These are phyloP conservation scores for Dicyrtomina minuta DNA, from an alignment of 2,888 invertebrate species.

Conservation along the genomic window DNA sequence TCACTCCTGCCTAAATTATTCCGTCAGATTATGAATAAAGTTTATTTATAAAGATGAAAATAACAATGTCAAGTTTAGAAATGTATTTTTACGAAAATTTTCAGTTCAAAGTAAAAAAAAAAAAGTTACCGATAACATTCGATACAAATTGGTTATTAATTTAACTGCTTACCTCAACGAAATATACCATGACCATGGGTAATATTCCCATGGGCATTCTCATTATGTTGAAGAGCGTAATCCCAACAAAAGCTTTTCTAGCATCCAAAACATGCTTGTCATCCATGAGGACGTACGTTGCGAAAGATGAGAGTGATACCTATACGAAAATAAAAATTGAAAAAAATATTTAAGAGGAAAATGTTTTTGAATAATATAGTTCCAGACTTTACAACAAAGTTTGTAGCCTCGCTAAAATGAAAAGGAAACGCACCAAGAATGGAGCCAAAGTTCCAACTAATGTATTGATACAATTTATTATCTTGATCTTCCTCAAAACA, in stretches of 20 bases:
- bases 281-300: slow-evolving; percentile 72
- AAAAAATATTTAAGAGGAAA: too few species aligned
- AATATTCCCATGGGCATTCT: slow-evolving; percentile 81
- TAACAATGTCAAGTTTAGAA: too few species aligned
- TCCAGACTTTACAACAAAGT: too few species aligned
- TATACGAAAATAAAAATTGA: slow-evolving; percentile 5
- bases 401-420: too few species aligned
- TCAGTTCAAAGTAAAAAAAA: too few species aligned
- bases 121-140: too few species aligned
- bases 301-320: slow-evolving; percentile 66
- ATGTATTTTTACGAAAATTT: too few species aligned
- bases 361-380: too few species aligned
- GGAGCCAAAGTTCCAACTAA: slow-evolving; percentile 61
- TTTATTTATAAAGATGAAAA: slow-evolving; percentile 58
- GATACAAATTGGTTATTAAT: too few species aligned
- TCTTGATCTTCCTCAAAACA: slow-evolving; percentile 82
- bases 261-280: slow-evolving; percentile 74
- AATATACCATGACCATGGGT: slow-evolving; percentile 59
- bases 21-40: slow-evolving; percentile 57
- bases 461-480: slow-evolving; percentile 65
- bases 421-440: too few species aligned
- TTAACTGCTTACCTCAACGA: neutral
- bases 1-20: slow-evolving; percentile 68
- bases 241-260: slow-evolving; percentile 79
- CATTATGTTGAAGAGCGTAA: slow-evolving; percentile 83